Evolutionary conservation across 2,797 vertebrate genomes (phyloP).

Genomic region (Botia kubotai): DNA sequence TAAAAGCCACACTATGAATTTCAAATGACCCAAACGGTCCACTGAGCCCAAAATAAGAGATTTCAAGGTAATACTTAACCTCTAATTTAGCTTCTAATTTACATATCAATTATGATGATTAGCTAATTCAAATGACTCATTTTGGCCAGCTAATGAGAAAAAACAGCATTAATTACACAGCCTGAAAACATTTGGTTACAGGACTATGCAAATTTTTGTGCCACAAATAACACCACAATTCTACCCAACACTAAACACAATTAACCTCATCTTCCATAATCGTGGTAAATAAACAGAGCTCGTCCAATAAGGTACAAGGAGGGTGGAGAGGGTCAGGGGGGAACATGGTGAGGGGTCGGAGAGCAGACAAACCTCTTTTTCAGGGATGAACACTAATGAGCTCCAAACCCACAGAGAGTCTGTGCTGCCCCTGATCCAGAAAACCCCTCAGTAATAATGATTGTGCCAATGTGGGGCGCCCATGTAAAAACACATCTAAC

Average conservation of each 20-base stretch:
- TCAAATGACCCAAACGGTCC: not conserved
- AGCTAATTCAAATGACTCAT: conserved; percentile 21
- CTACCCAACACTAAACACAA: conserved; percentile 20
- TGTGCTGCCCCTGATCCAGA: conserved; percentile 3
- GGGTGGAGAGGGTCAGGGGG: not conserved
- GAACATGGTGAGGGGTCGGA: conserved; percentile 6
- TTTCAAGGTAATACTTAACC: conserved; percentile 1
- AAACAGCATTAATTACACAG: conserved; percentile 2
- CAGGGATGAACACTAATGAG: conserved; percentile 41
- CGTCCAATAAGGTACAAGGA: not conserved
- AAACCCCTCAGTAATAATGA: not conserved
- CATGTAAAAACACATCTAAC: conserved; percentile 11
- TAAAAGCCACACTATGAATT: not conserved
- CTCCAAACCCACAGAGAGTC: conserved; percentile 12
- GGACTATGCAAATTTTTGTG: conserved; percentile 3
- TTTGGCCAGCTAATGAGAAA: conserved; percentile 9
- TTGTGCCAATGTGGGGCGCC: not conserved
- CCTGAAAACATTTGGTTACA: not conserved
- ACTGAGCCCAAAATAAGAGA: not conserved
- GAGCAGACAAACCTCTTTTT: not conserved
- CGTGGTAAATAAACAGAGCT: conserved; percentile 12
- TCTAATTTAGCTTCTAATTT: conserved; percentile 4
- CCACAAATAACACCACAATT: conserved; percentile 13
- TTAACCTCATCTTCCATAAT: conserved; percentile 11
- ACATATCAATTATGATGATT: conserved; percentile 24